Conservation (phyloP, 2,797 vertebrate genomes). For the Parotocinclus haroldoi region DNA sequence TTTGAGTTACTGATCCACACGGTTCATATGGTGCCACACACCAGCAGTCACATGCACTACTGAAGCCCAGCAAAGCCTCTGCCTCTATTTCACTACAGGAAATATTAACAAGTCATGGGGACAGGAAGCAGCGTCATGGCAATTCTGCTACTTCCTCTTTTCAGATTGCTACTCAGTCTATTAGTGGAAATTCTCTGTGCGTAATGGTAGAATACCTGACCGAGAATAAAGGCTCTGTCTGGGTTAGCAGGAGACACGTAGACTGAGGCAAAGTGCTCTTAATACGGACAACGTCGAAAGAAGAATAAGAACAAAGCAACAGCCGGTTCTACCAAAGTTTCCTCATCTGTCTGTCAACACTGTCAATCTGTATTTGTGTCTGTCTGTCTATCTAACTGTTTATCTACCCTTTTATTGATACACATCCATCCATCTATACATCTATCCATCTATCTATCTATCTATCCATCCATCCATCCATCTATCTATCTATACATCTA, state of each 20-base stretch:
- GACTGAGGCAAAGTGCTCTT: not conserved
- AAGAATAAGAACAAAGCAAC: too few relatives aligned
- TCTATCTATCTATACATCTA: too few relatives aligned
- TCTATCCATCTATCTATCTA: too few relatives aligned
- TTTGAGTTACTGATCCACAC: slow-evolving; percentile 65
- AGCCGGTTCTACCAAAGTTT: not conserved
- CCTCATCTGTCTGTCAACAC: not conserved
- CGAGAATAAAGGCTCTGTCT: not conserved
- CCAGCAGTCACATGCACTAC: slow-evolving; percentile 46
- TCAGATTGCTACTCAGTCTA: slow-evolving; percentile 1
- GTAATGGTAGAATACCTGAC: slow-evolving; percentile 14
- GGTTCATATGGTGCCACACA: slow-evolving; percentile 13
- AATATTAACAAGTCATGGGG: slow-evolving; percentile 66
- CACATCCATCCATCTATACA: too few relatives aligned
- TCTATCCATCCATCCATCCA: too few relatives aligned
- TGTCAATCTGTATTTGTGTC: not conserved
- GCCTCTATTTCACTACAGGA: slow-evolving; percentile 70
- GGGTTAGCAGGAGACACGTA: slow-evolving; percentile 2
- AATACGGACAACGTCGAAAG: too few relatives aligned
- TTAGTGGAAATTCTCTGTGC: slow-evolving; percentile 40
- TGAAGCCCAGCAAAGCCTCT: slow-evolving; percentile 34
- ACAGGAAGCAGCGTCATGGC: slow-evolving; percentile 86
- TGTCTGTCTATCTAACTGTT: too few relatives aligned
- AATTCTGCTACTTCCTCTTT: slow-evolving; percentile 62
- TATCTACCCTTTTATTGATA: too few relatives aligned